These are phyloP conservation scores for Drosophila asahinai DNA, from an alignment of 1,140 invertebrate genomes.

Conservation along the genomic window DNA sequence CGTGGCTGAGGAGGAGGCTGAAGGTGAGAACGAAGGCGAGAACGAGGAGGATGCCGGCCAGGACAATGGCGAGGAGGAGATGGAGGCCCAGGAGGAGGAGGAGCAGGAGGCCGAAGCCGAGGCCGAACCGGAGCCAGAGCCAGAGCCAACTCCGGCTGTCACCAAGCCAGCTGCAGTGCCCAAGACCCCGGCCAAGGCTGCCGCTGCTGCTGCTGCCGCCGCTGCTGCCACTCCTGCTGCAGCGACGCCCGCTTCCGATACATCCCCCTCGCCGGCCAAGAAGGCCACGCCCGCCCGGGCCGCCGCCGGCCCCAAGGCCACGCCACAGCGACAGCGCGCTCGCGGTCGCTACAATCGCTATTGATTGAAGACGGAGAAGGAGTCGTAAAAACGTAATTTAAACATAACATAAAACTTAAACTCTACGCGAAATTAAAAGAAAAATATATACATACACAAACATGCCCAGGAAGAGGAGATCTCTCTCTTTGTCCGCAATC, in stretches of 20 bases:
- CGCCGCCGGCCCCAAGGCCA: constrained; percentile 64
- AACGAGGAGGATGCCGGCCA: constrained; percentile 55
- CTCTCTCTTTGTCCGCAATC: constrained; percentile 7
- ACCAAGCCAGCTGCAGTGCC: constrained; percentile 32
- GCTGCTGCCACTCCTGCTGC: constrained; percentile 30
- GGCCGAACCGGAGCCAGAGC: constrained; percentile 50
- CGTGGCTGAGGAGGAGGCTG: constrained; percentile 61
- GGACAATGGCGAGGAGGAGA: constrained; percentile 70
- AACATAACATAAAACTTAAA: constrained; percentile 62
- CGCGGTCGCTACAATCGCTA: constrained; percentile 83
- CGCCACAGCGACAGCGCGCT: constrained; percentile 75
- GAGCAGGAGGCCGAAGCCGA: constrained; percentile 63
- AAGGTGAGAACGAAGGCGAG: constrained; percentile 52
- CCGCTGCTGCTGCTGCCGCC: constrained; percentile 23
- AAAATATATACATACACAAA: constrained; percentile 30
- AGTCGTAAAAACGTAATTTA: constrained; percentile 25
- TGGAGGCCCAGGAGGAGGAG: constrained; percentile 67
- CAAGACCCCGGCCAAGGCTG: constrained; percentile 53
- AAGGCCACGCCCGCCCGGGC: constrained; percentile 68
- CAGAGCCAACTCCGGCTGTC: constrained; percentile 44
- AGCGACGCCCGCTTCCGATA: constrained; percentile 31
- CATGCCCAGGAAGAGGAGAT: constrained; percentile 27
- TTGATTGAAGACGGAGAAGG: constrained; percentile 37
- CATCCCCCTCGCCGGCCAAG: constrained; percentile 64
- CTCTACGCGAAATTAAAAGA: constrained; percentile 6